Percentiles rank a stretch among this genome's conserved stretches.
Conservation (phyloP, 2,888 invertebrate genomes). For the Troides aeacus region DNA sequence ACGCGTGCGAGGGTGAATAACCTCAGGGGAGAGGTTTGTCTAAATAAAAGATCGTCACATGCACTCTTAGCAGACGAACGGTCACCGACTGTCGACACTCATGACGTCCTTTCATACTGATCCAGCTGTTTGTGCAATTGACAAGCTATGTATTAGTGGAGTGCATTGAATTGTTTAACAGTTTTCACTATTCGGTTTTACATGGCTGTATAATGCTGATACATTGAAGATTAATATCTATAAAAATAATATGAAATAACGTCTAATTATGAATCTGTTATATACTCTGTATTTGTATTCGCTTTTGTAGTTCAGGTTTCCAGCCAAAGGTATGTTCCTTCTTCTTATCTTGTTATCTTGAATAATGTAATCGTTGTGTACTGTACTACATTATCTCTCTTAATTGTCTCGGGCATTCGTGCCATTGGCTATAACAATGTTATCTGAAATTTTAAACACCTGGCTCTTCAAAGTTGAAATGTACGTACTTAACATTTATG, state of each 20-base stretch:
- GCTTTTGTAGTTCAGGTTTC: constrained; percentile 2
- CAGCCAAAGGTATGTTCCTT: constrained; percentile 6
- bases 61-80: constrained; percentile 45
- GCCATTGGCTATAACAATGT: constrained; percentile 21
- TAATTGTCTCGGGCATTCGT: constrained; percentile 29
- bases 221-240: no score
- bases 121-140: constrained; percentile 39
- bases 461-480: neutral
- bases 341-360: constrained; percentile 39
- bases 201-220: no score
- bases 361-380: constrained; percentile 38
- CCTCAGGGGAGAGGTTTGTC: constrained; percentile 68
- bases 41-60: constrained; percentile 72
- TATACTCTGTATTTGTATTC: constrained; percentile 8
- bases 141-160: neutral
- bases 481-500: constrained; percentile 4
- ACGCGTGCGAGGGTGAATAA: constrained; percentile 62
- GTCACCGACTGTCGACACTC: constrained; percentile 47
- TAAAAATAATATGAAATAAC: neutral
- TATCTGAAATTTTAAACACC: constrained; percentile 21
- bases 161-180: neutral
- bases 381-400: constrained; percentile 45
- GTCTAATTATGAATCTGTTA: neutral
- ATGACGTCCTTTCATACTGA: constrained; percentile 49
- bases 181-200: neutral